These are phyloP conservation scores for Pseudococcus viburni DNA, from an alignment of 2,888 invertebrate genomes.

Conservation along the genomic window DNA sequence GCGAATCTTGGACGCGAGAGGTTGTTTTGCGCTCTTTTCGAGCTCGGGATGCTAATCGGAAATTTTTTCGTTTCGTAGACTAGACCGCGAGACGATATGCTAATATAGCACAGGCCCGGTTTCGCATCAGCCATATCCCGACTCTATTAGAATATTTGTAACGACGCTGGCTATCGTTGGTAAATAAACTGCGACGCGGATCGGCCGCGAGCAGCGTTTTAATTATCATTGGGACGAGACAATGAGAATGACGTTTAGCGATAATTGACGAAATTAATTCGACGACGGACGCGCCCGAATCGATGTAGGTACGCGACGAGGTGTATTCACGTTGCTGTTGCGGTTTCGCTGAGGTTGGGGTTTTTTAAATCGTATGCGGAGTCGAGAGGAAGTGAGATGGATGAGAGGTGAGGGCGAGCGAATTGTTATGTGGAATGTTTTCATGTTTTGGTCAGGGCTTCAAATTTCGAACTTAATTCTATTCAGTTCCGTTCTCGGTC, in stretches of 20 bases:
- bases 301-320: neutral
- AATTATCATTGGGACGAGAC: conserved; percentile 41
- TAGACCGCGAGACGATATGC: conserved; percentile 22
- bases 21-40: neutral
- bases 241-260: conserved; percentile 36
- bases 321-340: neutral
- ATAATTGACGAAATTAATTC: conserved; percentile 44
- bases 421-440: neutral
- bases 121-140: neutral
- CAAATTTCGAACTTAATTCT: too few species aligned
- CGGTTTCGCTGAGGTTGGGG: neutral
- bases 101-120: neutral
- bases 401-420: neutral
- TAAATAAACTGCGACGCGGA: conserved; percentile 2
- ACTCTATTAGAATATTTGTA: conserved; percentile 14
- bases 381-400: neutral
- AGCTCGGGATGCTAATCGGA: conserved; percentile 13
- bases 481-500: too few species aligned
- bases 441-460: too few species aligned
- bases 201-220: conserved; percentile 37
- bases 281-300: neutral
- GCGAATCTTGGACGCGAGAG: conserved; percentile 10
- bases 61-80: conserved; percentile 22
- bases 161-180: neutral
- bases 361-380: neutral